Evolutionary conservation across 2,113 vertebrate genomes (phyloP).

Genomic region (Isichthys henryi): DNA sequence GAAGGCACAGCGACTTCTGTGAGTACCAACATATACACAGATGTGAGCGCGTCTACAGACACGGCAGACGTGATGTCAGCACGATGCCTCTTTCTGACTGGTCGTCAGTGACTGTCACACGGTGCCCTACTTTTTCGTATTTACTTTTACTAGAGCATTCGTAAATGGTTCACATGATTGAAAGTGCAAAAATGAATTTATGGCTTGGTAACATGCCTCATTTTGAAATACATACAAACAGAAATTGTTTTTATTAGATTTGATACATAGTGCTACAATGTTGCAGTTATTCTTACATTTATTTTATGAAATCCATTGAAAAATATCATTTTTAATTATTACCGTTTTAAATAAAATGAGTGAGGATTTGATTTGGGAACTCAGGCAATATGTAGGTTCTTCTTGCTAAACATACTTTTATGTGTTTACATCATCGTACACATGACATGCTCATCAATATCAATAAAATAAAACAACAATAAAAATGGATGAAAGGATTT

Average conservation of each 20-base stretch:
- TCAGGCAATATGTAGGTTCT: not conserved
- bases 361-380: not conserved
- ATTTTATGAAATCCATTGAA: not conserved
- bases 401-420: not conserved
- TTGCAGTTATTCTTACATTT: not conserved
- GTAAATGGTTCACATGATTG: not conserved
- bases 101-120: not conserved
- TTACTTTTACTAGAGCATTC: not conserved
- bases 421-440: not conserved
- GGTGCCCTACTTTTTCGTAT: not conserved
- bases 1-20: conserved; percentile 91
- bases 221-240: not conserved
- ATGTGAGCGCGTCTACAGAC: not conserved
- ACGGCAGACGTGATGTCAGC: not conserved
- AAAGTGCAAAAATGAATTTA: not conserved
- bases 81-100: not conserved
- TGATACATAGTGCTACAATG: not conserved
- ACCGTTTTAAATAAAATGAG: not conserved
- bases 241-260: not conserved
- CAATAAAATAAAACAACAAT: not conserved
- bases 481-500: not conserved
- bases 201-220: not conserved
- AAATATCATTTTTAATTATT: not conserved
- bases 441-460: not conserved
- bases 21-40: conserved; percentile 38